Base-by-base conservation (phyloP, 2,888 invertebrate genomes). In the Oxyscelio sp. region DNA sequence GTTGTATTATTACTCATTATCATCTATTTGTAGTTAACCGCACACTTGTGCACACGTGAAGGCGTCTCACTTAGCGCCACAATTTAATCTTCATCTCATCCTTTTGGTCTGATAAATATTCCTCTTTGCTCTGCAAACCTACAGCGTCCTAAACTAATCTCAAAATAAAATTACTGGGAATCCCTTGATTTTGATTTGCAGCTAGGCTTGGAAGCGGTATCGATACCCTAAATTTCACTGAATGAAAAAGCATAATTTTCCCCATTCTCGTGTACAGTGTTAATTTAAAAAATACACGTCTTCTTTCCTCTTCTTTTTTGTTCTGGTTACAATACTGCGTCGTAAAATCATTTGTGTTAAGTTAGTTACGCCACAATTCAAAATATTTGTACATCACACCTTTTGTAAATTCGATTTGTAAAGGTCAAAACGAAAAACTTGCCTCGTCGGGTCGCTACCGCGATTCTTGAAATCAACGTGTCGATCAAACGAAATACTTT, bases 201-300 rank as follows among this genome's bases (percentile, higher is more conserved):
- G 79, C 79, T 79, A 71, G 61, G 27, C 43, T 63, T 21, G 66
- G 50, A 73, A 81, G 68, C 40, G 58, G 56, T 77, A 21, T 56
- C 24, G 11, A 38, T 66, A 56, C 21, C 68, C 74, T 61, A 80
- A 65, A 56, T 15, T 73, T 80, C 19, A 65, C 27, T 68, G 63
- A 74, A 65, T 75, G 74, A 66, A 79, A 85, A 85, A 84, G 84
- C 84, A 85, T 85, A 85, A 77, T 66, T 80, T 85, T 83, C 75
- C 77, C 84, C 84, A 74, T 65, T 74, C 71, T 78, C 63, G 66
- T 77, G 45, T 56, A 59, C 45, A 17, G 52, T 58, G 45, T 58
- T 40, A 58, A 74, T 74, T 73, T 38, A 24, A 74, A 71, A 75
- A 68, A 83, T 77, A 71, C 75, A 59, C 74, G 45, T 48, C 9